Conservation (phyloP, 2,797 vertebrate genomes). For the Poecilia velifera region DNA sequence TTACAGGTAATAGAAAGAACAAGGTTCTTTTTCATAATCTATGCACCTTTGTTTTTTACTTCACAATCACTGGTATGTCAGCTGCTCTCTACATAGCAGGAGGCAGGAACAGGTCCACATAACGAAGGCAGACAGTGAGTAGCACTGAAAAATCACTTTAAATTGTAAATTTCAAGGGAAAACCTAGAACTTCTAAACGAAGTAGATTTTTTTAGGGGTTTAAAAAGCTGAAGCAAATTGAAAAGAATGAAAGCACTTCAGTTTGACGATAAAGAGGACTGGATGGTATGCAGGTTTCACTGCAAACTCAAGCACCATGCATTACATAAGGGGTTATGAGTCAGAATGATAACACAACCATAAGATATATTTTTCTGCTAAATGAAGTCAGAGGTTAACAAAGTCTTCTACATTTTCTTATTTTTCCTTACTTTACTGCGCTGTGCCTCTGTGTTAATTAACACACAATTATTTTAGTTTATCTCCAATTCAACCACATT, state of each 20-base stretch:
- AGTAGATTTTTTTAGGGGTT: neutral
- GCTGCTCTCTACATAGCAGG: neutral
- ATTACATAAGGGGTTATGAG: neutral
- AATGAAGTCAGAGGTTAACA: neutral
- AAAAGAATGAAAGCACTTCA: neutral
- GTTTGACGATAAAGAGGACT: neutral
- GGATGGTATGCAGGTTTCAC: neutral
- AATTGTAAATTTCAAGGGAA: neutral
- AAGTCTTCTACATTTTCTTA: neutral
- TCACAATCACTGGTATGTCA: neutral
- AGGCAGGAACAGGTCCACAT: neutral
- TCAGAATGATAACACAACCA: neutral
- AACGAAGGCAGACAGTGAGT: neutral
- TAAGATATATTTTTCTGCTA: neutral
- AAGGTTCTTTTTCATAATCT: neutral
- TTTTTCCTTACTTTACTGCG: neutral
- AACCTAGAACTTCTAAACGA: neutral
- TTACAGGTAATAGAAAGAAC: neutral
- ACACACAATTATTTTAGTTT: neutral
- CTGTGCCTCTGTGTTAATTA: neutral
- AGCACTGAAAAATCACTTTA: neutral
- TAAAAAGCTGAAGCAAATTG: neutral
- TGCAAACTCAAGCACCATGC: neutral
- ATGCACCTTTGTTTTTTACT: neutral
- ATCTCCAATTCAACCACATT: neutral